Conservation (phyloP, 2,797 vertebrate species). For the Enteromius unitaeniatus region DNA sequence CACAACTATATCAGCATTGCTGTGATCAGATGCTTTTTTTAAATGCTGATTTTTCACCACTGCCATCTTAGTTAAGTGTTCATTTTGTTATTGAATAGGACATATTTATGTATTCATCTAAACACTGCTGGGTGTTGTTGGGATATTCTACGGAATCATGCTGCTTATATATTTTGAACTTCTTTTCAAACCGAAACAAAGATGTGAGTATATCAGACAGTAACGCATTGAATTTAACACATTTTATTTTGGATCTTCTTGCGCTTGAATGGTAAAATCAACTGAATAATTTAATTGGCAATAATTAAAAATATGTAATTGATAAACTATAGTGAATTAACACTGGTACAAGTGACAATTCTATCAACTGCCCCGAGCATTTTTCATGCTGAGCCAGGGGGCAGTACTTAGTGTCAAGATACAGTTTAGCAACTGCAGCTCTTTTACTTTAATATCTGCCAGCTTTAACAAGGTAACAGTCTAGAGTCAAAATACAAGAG, state of each 20-base stretch:
- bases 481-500: too few relatives aligned
- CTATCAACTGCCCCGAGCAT: not conserved
- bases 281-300: not conserved
- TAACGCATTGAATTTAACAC: not conserved
- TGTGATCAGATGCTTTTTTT: not conserved
- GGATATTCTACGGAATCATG: not conserved
- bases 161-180: not conserved
- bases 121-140: not conserved
- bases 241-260: not conserved
- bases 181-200: not conserved
- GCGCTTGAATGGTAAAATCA: not conserved
- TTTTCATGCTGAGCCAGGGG: not conserved
- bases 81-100: not conserved
- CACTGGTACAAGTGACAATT: not conserved
- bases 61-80: not conserved
- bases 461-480: not conserved
- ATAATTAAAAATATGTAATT: not conserved
- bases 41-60: not conserved
- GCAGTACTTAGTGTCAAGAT: not conserved
- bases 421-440: constrained; percentile 3
- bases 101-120: not conserved
- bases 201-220: not conserved
- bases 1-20: not conserved
- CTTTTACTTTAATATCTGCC: constrained; percentile 9
- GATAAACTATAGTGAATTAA: not conserved